phyloP scores from a whole-genome alignment of 2,888 invertebrate species.

The Bellardia pandia region DNA sequence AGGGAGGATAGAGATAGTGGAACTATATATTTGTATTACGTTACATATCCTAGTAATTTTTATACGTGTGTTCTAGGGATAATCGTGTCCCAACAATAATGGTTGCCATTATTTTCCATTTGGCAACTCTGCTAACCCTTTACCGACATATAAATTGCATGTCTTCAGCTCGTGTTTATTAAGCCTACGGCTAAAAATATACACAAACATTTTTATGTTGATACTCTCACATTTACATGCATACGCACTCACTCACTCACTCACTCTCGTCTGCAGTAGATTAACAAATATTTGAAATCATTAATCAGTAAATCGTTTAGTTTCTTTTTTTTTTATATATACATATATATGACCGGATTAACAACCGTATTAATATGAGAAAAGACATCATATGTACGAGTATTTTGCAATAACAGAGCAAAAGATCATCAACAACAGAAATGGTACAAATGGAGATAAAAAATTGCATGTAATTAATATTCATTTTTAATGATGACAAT shows the following conservation, averaged over 20 bases:
- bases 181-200: slow-evolving; percentile 53
- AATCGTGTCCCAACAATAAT: too few relatives aligned
- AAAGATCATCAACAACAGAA: background rate
- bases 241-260: background rate
- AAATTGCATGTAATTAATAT: slow-evolving; percentile 62
- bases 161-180: slow-evolving; percentile 53
- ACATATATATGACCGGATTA: background rate
- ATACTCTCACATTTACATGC: background rate
- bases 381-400: background rate
- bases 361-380: slow-evolving; percentile 12
- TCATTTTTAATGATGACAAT: slow-evolving; percentile 63
- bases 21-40: too few relatives aligned
- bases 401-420: background rate
- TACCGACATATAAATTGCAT: slow-evolving; percentile 22
- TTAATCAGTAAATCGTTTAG: slow-evolving; percentile 69
- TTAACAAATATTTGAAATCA: slow-evolving; percentile 67
- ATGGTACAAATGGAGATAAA: background rate
- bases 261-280: slow-evolving; percentile 38
- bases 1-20: too few relatives aligned
- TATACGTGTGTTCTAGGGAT: too few relatives aligned
- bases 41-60: too few relatives aligned
- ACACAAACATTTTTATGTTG: slow-evolving; percentile 50
- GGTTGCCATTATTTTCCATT: background rate
- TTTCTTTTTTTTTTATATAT: background rate
- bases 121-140: slow-evolving; percentile 17